These are phyloP conservation scores for Catocala nupta DNA, from an alignment of 2,888 invertebrate species.

Conservation along the genomic window DNA sequence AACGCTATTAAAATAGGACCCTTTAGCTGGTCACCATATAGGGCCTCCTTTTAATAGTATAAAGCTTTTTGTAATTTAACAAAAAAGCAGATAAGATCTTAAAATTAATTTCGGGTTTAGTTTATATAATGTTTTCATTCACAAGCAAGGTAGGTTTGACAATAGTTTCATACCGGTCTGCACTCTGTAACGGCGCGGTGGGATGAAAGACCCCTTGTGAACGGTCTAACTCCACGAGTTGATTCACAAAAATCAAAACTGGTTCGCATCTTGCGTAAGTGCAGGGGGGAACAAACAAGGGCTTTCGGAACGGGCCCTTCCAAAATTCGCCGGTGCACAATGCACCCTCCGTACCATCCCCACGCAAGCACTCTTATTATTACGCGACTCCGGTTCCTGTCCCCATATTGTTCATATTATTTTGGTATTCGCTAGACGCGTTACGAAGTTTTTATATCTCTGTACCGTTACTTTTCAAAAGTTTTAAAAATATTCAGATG, in stretches of 20 bases:
- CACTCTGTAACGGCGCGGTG: slow-evolving; percentile 62
- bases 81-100: slow-evolving; percentile 47
- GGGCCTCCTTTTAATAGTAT: neutral
- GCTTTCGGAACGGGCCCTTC: slow-evolving; percentile 83
- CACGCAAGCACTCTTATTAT: slow-evolving; percentile 86
- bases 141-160: slow-evolving; percentile 37
- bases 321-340: slow-evolving; percentile 87
- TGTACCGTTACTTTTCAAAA: slow-evolving; percentile 59
- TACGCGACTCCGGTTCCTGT: slow-evolving; percentile 83
- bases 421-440: slow-evolving; percentile 82
- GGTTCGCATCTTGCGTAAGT: slow-evolving; percentile 87
- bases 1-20: neutral
- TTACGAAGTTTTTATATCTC: slow-evolving; percentile 67
- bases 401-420: slow-evolving; percentile 86
- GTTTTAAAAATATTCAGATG: slow-evolving; percentile 22
- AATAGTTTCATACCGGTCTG: slow-evolving; percentile 58
- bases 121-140: slow-evolving; percentile 41
- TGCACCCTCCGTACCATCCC: slow-evolving; percentile 87
- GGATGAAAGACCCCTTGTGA: slow-evolving; percentile 72
- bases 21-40: neutral
- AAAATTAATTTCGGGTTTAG: slow-evolving; percentile 39
- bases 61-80: slow-evolving; percentile 15
- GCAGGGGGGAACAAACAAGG: slow-evolving; percentile 83
- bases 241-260: slow-evolving; percentile 84
- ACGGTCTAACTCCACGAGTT: slow-evolving; percentile 70